phyloP scores from a whole-genome alignment of 2,113 vertebrate genomes.

The Eulemur rufifrons region DNA sequence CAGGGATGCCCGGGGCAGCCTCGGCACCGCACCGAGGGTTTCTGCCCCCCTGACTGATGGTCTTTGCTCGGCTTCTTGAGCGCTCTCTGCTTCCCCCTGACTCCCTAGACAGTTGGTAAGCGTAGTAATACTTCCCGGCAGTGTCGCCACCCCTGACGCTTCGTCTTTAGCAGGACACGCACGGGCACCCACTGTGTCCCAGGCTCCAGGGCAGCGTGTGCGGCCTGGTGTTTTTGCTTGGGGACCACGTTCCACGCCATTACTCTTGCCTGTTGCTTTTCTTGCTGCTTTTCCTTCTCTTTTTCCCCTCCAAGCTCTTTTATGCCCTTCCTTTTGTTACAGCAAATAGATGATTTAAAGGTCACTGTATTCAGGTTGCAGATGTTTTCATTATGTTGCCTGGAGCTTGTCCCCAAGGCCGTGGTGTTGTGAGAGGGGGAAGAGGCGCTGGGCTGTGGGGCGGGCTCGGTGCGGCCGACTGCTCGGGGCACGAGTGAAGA shows the following conservation, averaged over 20 bases:
- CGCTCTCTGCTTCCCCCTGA: not conserved
- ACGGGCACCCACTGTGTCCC: not conserved
- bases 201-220: rapidly evolving
- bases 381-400: not conserved
- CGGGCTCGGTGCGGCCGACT: rapidly evolving
- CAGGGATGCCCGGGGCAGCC: not conserved
- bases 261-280: not conserved
- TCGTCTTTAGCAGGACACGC: no score
- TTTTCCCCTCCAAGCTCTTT: not conserved
- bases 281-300: not conserved
- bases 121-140: no score
- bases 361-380: not conserved
- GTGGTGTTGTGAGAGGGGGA: not conserved
- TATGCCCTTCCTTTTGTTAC: not conserved
- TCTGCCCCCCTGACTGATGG: not conserved
- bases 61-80: not conserved
- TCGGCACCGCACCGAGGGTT: not conserved
- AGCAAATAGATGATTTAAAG: not conserved
- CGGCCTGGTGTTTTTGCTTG: not conserved
- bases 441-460: not conserved
- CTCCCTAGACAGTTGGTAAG: not conserved
- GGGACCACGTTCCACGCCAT: not conserved
- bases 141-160: no score
- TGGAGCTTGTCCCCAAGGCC: not conserved
- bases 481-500: not conserved